These are phyloP conservation scores for Nephrocerus scutellatus DNA, from an alignment of 2,888 invertebrate genomes.

Conservation along the genomic window DNA sequence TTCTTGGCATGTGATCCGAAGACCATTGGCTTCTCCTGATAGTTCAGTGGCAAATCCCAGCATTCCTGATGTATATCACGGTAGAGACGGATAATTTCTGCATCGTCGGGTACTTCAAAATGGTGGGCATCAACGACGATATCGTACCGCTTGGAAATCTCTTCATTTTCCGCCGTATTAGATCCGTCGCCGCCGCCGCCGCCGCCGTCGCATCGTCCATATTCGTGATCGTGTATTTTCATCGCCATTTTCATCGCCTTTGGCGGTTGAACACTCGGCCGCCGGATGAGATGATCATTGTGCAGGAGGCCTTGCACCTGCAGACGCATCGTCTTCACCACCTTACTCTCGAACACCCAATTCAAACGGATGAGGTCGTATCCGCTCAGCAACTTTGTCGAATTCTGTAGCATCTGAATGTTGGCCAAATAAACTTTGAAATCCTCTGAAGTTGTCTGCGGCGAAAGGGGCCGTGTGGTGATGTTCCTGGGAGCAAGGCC, in stretches of 20 bases:
- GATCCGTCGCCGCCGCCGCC: no score
- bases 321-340: no score
- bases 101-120: slow-evolving; percentile 50
- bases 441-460: slow-evolving; percentile 61
- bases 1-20: slow-evolving; percentile 85
- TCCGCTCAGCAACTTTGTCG: slow-evolving; percentile 58
- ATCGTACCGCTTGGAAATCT: no score
- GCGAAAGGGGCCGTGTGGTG: slow-evolving; percentile 59
- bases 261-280: slow-evolving; percentile 14
- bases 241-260: slow-evolving; percentile 30
- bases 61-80: slow-evolving; percentile 78
- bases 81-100: slow-evolving; percentile 57
- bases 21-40: slow-evolving; percentile 82
- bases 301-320: neutral
- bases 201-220: no score
- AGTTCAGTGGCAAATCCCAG: slow-evolving; percentile 89
- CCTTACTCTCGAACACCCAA: slow-evolving; percentile 55
- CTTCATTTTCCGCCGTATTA: slow-evolving; percentile 37
- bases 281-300: slow-evolving; percentile 14
- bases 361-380: slow-evolving; percentile 55
- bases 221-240: slow-evolving; percentile 27
- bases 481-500: no score
- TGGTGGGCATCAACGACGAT: no score
- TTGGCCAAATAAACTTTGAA: slow-evolving; percentile 65
- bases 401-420: slow-evolving; percentile 65